Base-by-base conservation (phyloP, 1,140 invertebrate species). In the Rhyzopertha dominica region DNA sequence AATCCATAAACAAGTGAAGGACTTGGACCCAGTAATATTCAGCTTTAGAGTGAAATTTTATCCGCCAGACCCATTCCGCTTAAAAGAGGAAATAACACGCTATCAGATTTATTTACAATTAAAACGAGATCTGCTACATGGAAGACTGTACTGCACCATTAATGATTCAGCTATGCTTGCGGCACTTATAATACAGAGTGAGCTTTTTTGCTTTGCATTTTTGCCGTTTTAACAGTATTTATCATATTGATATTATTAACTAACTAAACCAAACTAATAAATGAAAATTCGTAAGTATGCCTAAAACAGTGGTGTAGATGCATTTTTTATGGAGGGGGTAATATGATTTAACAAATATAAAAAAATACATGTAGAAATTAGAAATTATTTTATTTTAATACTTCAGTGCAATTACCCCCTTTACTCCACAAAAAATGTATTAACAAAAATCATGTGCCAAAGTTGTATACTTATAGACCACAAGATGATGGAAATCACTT, bases 31-130 rank as follows among this genome's bases (percentile, higher is more conserved):
- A 37, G 84, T 93, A 58, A 65, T 93, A 19, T 90, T 96, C 66
- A 92, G 90, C 63, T 89, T 96, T 67, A 82, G 92, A 35, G 86
- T 95, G 25, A 95, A 95, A 70, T 96, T 93, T 66, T 96, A 95
- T 67, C 92, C 92, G 5, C 86, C 87, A 19, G 90, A 95, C 75
- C 90, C 92, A 26, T 76, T 84, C 59, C 68, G 78, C 47, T 68
- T 93, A 49, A 88, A 88, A 61, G 89, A 93, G 69, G 88, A 91
- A 72, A 82, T 89, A 31, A 90, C 87, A 10, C 77, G 86, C 51
- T 95, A 95, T 71, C 90, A 92, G 69, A 79, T 96, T 57, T 97
- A 94, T 69, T 79, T 96, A 38, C 95, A 98, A 66, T 70, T 98
- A 39, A 89, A 95, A 70, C 76, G 95, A 65, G 95, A 98, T 73